Conservation (phyloP, 2,797 vertebrate genomes). For the Setipinna tenuifilis region DNA sequence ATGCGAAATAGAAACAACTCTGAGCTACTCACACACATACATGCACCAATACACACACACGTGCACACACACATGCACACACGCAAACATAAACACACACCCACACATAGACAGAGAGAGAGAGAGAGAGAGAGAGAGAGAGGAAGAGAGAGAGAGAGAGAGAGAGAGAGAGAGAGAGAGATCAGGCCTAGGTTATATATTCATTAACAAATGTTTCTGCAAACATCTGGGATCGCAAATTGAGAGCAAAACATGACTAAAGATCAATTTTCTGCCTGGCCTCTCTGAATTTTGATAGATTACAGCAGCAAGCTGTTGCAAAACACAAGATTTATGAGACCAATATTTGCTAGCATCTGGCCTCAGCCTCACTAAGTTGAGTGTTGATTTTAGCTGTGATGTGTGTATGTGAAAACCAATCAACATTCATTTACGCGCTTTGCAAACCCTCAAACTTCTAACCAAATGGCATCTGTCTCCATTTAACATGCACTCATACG, state of each 20-base stretch:
- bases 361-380: background rate
- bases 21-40: no score
- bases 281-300: background rate
- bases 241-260: background rate
- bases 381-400: background rate
- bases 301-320: background rate
- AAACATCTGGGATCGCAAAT: background rate
- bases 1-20: no score
- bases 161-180: no score
- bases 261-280: background rate
- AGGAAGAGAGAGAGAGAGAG: no score
- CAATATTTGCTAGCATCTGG: background rate
- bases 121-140: no score
- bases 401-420: background rate
- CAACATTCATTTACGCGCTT: background rate
- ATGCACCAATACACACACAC: no score
- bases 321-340: background rate
- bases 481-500: background rate
- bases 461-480: background rate
- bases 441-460: background rate
- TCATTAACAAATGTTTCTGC: no score
- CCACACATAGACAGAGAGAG: no score
- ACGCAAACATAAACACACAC: no score
- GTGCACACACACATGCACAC: no score
- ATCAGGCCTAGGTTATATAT: no score